Evolutionary conservation across 1,140 invertebrate genomes (phyloP).

Genomic region (Orius insidiosus): DNA sequence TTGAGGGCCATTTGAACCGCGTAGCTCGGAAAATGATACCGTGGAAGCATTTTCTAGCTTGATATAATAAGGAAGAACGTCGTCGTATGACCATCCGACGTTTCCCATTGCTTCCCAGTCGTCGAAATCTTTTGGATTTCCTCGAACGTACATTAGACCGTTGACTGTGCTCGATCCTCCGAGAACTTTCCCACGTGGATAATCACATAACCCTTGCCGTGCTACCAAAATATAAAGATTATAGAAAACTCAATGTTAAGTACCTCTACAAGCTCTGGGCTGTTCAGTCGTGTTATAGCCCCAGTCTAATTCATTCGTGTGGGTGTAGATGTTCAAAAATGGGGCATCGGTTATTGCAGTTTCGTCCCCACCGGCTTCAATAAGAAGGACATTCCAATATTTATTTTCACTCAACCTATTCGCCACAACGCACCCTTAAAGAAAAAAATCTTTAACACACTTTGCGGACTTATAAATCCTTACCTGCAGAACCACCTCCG

Average conservation of each 20-base stretch:
- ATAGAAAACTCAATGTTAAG: constrained; percentile 25
- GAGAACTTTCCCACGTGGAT: constrained; percentile 45
- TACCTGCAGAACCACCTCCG: constrained; percentile 69
- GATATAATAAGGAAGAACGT: constrained; percentile 36
- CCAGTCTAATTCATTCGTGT: constrained; percentile 71
- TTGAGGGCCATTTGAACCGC: constrained; percentile 44
- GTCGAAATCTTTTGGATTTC: constrained; percentile 44
- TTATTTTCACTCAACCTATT: too few species aligned
- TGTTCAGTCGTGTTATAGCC: constrained; percentile 73
- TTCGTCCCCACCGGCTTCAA: constrained; percentile 43
- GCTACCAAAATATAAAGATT: constrained; percentile 1
- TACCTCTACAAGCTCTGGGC: constrained; percentile 50
- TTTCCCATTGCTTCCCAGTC: constrained; percentile 39
- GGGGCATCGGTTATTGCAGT: constrained; percentile 58
- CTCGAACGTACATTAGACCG: constrained; percentile 62
- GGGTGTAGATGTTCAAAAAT: constrained; percentile 47
- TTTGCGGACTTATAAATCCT: constrained; percentile 21
- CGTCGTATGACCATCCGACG: constrained; percentile 38
- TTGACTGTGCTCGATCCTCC: constrained; percentile 66
- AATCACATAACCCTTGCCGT: constrained; percentile 33
- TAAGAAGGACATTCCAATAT: not conserved
- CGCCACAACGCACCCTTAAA: too few species aligned
- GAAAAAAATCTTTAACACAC: too few species aligned
- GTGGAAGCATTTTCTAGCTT: constrained; percentile 23
- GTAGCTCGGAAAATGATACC: constrained; percentile 39